Conservation (phyloP, 2,888 invertebrate species). For the Axea sp. region DNA sequence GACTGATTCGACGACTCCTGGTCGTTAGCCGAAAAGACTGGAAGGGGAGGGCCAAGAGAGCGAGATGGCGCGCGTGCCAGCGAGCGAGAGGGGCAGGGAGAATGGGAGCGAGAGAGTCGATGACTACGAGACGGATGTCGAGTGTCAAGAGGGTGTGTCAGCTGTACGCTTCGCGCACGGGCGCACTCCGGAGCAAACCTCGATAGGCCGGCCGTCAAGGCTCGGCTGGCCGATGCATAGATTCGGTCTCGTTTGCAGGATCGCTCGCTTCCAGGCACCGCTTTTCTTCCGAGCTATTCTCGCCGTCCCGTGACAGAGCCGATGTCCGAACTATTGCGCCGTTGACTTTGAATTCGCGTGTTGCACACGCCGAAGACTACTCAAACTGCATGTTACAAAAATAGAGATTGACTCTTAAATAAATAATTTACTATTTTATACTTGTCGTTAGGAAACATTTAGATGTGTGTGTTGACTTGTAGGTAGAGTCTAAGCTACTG, state of each 20-base stretch:
- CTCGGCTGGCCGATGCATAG: too few relatives aligned
- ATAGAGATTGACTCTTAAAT: slow-evolving; percentile 72
- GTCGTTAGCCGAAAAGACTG: slow-evolving; percentile 63
- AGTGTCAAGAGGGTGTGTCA: slow-evolving; percentile 75
- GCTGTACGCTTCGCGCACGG: slow-evolving; percentile 65
- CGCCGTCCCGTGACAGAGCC: not conserved
- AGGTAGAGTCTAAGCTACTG: slow-evolving; percentile 79
- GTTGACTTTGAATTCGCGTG: slow-evolving; percentile 27
- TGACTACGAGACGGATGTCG: slow-evolving; percentile 71
- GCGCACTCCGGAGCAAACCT: not conserved
- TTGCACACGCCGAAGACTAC: slow-evolving; percentile 58
- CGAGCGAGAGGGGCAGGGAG: slow-evolving; percentile 40
- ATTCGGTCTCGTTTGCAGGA: too few relatives aligned
- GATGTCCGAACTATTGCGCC: slow-evolving; percentile 29
- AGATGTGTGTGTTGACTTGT: slow-evolving; percentile 75
- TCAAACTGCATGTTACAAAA: slow-evolving; percentile 73
- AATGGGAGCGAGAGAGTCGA: slow-evolving; percentile 52
- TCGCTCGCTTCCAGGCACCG: too few relatives aligned
- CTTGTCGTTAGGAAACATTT: slow-evolving; percentile 73
- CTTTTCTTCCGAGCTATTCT: too few relatives aligned
- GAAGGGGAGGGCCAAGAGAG: slow-evolving; percentile 60
- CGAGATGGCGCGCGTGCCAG: slow-evolving; percentile 44
- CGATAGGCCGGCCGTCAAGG: too few relatives aligned
- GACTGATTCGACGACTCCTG: slow-evolving; percentile 24
- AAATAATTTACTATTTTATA: slow-evolving; percentile 74